Conservation (phyloP, 1,140 invertebrate species). For the Macrobrachium nipponense region DNA sequence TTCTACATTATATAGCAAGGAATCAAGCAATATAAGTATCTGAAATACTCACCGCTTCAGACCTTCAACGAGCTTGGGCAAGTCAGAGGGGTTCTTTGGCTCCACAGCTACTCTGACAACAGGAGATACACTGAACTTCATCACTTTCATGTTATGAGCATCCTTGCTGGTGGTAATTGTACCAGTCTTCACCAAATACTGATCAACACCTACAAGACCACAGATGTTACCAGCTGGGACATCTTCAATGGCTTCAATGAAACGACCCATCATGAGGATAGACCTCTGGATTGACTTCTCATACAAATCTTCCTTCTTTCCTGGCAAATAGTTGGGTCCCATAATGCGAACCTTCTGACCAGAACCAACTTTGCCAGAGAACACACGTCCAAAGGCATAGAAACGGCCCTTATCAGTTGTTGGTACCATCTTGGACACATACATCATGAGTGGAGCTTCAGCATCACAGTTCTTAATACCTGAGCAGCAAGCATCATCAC, state of each 20-base stretch:
- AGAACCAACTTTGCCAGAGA: constrained; percentile 93
- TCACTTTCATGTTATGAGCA: constrained; percentile 98
- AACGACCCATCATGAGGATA: constrained; percentile 99
- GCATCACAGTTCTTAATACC: constrained; percentile 93
- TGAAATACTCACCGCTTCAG: constrained; percentile 67
- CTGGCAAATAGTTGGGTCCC: constrained; percentile 97
- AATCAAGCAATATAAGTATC: too few species aligned
- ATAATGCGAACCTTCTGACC: constrained; percentile 97
- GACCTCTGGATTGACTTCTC: constrained; percentile 99
- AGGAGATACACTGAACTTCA: constrained; percentile 99
- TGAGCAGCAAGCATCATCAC: constrained; percentile 95
- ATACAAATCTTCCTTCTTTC: constrained; percentile 99
- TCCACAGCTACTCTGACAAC: constrained; percentile 99
- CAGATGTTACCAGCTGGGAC: constrained; percentile 99
- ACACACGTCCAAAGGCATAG: constrained; percentile 99
- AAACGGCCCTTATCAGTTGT: constrained; percentile 99
- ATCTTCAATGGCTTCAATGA: constrained; percentile 99
- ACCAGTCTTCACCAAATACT: constrained; percentile 99
- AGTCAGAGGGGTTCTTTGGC: constrained; percentile 98
- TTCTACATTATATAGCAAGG: too few species aligned
- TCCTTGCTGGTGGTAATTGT: constrained; percentile 99
- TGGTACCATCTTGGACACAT: constrained; percentile 99
- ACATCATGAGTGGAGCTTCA: constrained; percentile 99
- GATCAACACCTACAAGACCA: constrained; percentile 99
- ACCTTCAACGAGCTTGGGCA: constrained; percentile 98